These are phyloP conservation scores for Oryzias dopingdopingensis DNA, from an alignment of 2,797 vertebrate species.

Conservation along the genomic window DNA sequence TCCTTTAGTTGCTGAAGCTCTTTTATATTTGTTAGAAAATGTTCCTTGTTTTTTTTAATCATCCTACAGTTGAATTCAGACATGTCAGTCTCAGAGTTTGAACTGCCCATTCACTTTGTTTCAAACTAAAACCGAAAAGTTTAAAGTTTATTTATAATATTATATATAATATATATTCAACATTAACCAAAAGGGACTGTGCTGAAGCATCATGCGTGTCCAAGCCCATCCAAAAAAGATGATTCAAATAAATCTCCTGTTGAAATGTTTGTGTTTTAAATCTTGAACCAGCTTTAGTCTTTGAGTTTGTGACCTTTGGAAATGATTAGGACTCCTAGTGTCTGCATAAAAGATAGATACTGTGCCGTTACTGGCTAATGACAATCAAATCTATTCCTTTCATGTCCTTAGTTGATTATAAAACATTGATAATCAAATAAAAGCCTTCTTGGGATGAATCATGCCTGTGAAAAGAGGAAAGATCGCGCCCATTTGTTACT, in stretches of 20 bases:
- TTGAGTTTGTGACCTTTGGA: conserved; percentile 50
- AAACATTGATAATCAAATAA: conserved; percentile 74
- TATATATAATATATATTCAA: too few species aligned
- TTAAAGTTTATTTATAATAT: too few species aligned
- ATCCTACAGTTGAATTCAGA: too few species aligned
- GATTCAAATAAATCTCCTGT: conserved; percentile 38
- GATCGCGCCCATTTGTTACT: conserved; percentile 61
- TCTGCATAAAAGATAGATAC: conserved; percentile 57
- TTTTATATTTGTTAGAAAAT: too few species aligned
- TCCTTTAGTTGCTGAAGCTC: too few species aligned
- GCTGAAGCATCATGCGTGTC: too few species aligned
- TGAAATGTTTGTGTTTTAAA: conserved; percentile 34
- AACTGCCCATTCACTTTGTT: too few species aligned
- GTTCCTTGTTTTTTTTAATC: too few species aligned
- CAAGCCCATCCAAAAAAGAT: too few species aligned
- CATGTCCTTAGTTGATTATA: conserved; percentile 67
- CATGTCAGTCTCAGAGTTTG: too few species aligned
- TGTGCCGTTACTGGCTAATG: conserved; percentile 51
- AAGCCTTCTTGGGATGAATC: conserved; percentile 61
- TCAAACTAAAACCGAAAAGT: too few species aligned
- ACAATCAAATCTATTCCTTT: conserved; percentile 64
- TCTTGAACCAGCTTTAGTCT: conserved; percentile 35
- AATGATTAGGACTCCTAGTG: conserved; percentile 53
- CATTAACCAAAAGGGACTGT: too few species aligned
- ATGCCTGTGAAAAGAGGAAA: conserved; percentile 55